Evolutionary conservation across 2,113 vertebrate species (phyloP), one percentile per base, ranked within the genome.

Genomic region (Rhipidura dahli): DNA sequence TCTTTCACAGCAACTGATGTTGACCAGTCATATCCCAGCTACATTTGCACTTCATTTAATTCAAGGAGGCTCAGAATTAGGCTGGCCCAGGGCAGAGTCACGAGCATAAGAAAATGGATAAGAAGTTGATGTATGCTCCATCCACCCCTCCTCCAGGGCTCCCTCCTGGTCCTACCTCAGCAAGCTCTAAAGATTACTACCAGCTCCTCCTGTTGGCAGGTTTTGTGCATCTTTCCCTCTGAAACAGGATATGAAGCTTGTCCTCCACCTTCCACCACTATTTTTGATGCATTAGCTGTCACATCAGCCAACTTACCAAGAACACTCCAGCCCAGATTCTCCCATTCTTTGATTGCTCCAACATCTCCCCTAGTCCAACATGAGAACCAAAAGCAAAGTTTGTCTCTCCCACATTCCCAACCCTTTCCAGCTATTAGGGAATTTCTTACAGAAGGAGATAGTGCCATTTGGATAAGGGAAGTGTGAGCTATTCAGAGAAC

Each of bases 71-170:
- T 77, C 44, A 42, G 11, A 75, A 89, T 39, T 2, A 75, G 54
- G 40, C 64, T 89, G 87, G 42, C 27, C 33, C 28, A 79, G 72
- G 47, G 44, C 69, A 82, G 40, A 53, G 50, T 11, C 28, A 30
- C 0, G 15, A 21, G 59, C 53, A 21, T 3, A 21, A 45, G 11
- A 72, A 54, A 65, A 72, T 0, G 10, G 11, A 0, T 37, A 33
- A 47, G 26, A 94, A 72, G 22, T 7, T 49, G 20, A 59, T 15
- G 4, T 3, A 20, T 22, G 33, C 45, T 83, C n/a, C 69, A 83
- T 30, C 12, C 39, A 45, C 11, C 17, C 39, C 66, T 85, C 39
- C 73, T 66, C n/a, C 66, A 83, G n/a, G 28, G 86, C 59, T 39
- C 33, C 56, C 64, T 91, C 79, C 87, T 68, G 82, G 70, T 37